Conservation (phyloP, 2,113 vertebrate genomes). For the Barnardius zonarius region DNA sequence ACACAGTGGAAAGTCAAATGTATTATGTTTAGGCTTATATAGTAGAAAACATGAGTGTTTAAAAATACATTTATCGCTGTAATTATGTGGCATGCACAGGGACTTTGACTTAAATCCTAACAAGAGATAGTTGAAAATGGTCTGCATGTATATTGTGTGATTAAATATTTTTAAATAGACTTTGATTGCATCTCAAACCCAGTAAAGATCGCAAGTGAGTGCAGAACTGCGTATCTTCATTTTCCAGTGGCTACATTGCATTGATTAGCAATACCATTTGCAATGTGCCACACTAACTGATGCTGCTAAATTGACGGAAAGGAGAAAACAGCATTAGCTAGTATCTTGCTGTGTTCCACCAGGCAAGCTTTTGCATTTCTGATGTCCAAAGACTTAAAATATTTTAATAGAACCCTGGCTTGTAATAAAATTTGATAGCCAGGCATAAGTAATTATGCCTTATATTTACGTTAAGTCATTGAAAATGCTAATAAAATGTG, state of each 20-base stretch:
- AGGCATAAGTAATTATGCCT: conserved; percentile 37
- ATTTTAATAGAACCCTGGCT: conserved; percentile 3
- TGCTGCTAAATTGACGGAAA: conserved; percentile 13
- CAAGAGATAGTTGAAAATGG: neutral
- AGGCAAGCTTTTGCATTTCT: neutral
- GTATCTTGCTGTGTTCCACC: neutral
- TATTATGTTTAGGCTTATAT: neutral
- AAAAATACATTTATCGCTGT: conserved; percentile 25
- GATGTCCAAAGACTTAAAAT: neutral
- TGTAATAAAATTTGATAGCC: conserved; percentile 45
- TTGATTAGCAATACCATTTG: conserved; percentile 53
- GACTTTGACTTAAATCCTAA: neutral
- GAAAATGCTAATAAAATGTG: conserved; percentile 54
- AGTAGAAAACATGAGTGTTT: neutral
- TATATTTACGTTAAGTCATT: conserved; percentile 36
- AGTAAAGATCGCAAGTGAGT: neutral
- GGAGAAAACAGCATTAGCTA: neutral
- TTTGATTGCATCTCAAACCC: conserved; percentile 23
- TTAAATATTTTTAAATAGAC: conserved; percentile 51
- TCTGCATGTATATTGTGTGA: neutral
- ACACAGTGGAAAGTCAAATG: neutral
- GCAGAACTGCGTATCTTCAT: conserved; percentile 18
- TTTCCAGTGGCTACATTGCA: conserved; percentile 40
- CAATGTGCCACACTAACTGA: neutral
- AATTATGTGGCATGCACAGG: neutral